Conservation (phyloP, 2,888 invertebrate genomes). For the Agrochola litura region DNA sequence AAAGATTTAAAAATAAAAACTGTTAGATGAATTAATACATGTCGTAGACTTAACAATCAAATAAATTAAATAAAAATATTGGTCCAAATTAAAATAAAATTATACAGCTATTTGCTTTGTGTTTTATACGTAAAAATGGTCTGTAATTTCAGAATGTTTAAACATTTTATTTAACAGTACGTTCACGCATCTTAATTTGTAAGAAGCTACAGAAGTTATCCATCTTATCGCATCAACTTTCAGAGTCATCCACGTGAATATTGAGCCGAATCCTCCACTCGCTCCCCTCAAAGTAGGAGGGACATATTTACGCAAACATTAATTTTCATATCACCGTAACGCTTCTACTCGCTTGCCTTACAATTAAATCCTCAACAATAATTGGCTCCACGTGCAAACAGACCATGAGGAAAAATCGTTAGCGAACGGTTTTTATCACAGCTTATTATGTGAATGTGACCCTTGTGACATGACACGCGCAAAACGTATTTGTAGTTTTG, state of each 20-base stretch:
- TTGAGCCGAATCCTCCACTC: slow-evolving; percentile 20
- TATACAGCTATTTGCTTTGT: no score
- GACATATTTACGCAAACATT: slow-evolving; percentile 39
- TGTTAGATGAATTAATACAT: no score
- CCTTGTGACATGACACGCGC: slow-evolving; percentile 20
- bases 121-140: not conserved
- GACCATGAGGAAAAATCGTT: slow-evolving; percentile 48
- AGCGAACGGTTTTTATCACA: slow-evolving; percentile 35
- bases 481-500: slow-evolving; percentile 34
- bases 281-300: not conserved
- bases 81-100: no score
- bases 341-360: slow-evolving; percentile 26
- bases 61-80: no score
- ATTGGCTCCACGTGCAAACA: slow-evolving; percentile 57
- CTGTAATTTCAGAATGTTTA: not conserved
- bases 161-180: no score
- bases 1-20: no score
- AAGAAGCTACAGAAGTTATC: slow-evolving; percentile 16
- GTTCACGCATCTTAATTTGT: slow-evolving; percentile 13
- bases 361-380: slow-evolving; percentile 50
- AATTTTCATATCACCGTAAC: slow-evolving; percentile 36
- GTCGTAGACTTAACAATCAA: no score
- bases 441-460: slow-evolving; percentile 49
- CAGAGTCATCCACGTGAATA: slow-evolving; percentile 38
- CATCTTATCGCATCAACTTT: slow-evolving; percentile 32